Conservation (phyloP, 2,888 invertebrate species). For the Philereme vetulata region DNA sequence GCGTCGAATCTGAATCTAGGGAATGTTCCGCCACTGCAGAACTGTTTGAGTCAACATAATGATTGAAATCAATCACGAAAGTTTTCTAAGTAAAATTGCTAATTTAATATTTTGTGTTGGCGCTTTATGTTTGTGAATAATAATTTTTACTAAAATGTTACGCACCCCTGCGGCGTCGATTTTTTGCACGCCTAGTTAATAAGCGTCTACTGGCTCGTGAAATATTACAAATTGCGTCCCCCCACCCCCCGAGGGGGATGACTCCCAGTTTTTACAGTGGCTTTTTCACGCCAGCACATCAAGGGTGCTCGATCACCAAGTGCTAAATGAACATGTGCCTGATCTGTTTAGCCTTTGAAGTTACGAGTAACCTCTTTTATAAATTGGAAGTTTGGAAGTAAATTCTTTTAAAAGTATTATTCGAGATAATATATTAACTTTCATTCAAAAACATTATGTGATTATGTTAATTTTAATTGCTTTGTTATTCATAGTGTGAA, state of each 20-base stretch:
- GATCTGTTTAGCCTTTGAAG: conserved; percentile 35
- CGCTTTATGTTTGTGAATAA: background rate
- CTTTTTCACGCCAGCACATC: conserved; percentile 65
- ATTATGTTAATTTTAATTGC: too few relatives aligned
- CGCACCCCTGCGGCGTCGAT: conserved; percentile 58
- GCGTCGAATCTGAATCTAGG: too few relatives aligned
- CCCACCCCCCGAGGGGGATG: conserved; percentile 46
- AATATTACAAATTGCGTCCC: conserved; percentile 83
- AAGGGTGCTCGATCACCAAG: conserved; percentile 64
- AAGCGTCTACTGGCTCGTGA: conserved; percentile 83
- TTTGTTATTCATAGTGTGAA: too few relatives aligned
- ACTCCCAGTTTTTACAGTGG: conserved; percentile 66
- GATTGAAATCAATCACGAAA: too few relatives aligned
- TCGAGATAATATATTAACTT: too few relatives aligned
- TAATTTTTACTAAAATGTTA: conserved; percentile 29
- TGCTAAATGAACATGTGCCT: conserved; percentile 63
- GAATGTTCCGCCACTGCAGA: too few relatives aligned
- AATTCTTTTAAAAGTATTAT: too few relatives aligned
- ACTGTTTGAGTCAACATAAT: too few relatives aligned
- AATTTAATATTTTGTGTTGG: too few relatives aligned
- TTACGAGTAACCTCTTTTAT: conserved; percentile 27
- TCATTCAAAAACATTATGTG: too few relatives aligned
- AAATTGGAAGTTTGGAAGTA: background rate
- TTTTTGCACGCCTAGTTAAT: conserved; percentile 83
- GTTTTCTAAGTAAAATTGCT: too few relatives aligned